These are phyloP conservation scores for Rachycentron canadum DNA, from an alignment of 2,797 vertebrate genomes.

Conservation along the genomic window DNA sequence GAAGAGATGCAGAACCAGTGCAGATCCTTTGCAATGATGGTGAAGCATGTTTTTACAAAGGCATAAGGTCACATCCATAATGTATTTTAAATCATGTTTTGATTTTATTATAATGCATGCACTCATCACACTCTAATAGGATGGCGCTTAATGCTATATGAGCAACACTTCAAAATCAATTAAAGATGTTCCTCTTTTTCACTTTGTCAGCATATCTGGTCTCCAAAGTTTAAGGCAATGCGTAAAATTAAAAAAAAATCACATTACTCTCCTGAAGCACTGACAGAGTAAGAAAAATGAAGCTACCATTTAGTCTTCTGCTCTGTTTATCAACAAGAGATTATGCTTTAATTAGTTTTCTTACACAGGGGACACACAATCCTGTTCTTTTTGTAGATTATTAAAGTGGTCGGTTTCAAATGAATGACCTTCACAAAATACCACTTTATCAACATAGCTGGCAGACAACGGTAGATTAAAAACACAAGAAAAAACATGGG, in stretches of 20 bases:
- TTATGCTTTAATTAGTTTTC: slow-evolving; percentile 29
- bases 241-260: neutral
- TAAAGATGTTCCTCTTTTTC: slow-evolving; percentile 34
- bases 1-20: neutral
- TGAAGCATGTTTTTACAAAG: slow-evolving; percentile 5
- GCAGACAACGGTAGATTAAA: slow-evolving; percentile 4
- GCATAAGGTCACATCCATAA: slow-evolving; percentile 8
- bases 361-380: slow-evolving; percentile 7
- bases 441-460: slow-evolving; percentile 20
- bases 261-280: slow-evolving; percentile 6
- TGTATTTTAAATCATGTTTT: slow-evolving; percentile 43
- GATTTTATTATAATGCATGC: slow-evolving; percentile 45
- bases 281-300: slow-evolving; percentile 23
- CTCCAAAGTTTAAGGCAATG: slow-evolving; percentile 30
- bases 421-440: slow-evolving; percentile 15
- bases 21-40: neutral
- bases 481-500: neutral
- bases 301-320: slow-evolving; percentile 9
- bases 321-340: slow-evolving; percentile 40
- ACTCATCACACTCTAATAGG: slow-evolving; percentile 28
- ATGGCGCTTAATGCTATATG: slow-evolving; percentile 26
- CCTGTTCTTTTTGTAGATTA: slow-evolving; percentile 22
- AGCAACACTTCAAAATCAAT: slow-evolving; percentile 47
- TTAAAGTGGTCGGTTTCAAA: slow-evolving; percentile 21
- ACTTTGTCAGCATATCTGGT: slow-evolving; percentile 31